Evolutionary conservation across 2,888 invertebrate species (phyloP), one percentile per base, ranked within the genome.

Genomic region (Lithosia quadra): DNA sequence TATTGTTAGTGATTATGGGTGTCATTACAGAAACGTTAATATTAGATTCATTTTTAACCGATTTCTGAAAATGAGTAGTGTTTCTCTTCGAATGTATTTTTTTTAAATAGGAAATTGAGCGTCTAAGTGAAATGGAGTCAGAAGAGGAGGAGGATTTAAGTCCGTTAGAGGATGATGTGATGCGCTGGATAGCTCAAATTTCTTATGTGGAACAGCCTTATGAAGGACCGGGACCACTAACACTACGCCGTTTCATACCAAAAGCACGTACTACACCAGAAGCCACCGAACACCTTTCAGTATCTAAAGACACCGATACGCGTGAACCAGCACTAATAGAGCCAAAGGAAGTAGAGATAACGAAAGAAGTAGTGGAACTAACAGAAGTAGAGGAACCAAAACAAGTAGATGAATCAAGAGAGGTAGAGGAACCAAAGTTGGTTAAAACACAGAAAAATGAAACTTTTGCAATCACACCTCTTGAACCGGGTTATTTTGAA

Each of bases 391-490:
- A 18, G 18, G 13, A 11, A 13, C 24, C 21, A 13, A 15, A 24
- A 24, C 21, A 4, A 13, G 21, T 24, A 56, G 13, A 24, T 4
- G 5, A 11, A 13, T 53, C 33, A 63, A 56, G n/a, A 21, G 18
- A 10, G 9, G 28, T 18, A n/a, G 39, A 56, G 13, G 18, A 43
- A 59, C 39, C 55, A 18, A 39, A 61, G 7, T 4, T 43, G 13
- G 55, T 18, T 18, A 49, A 56, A 13, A n/a, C 61, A 9, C 71
- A 79, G 0, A 65, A 73, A 24, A 78, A 79, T 22, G 84, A 80
- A 10, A 60, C 69, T 4, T 91, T 91, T 67, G 91, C 91, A 0
- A 76, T 89, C 8, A 90, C 91, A 13, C 91, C 91, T 11, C 73
- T 81, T 8, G 90, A 91, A 53, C 81, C 84, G 58, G 90, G 86